Evolutionary conservation across 2,888 invertebrate species (phyloP).

Genomic region (Scaptomyza caliginosa): DNA sequence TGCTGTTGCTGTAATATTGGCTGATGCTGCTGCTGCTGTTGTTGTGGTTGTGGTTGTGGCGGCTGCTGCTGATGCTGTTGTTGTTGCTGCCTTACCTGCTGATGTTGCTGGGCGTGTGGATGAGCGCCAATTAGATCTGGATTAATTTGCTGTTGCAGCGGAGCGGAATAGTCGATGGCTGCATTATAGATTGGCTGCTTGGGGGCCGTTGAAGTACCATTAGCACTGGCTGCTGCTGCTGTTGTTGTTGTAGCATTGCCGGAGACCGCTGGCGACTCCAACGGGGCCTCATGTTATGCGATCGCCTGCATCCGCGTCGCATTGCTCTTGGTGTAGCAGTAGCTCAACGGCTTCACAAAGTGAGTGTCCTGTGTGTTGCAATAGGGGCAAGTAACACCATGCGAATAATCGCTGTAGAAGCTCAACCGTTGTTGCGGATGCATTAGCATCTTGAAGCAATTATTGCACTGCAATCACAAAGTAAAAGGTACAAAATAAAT

Average conservation of each 20-base stretch:
- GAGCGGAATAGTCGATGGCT: constrained; percentile 82
- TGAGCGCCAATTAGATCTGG: constrained; percentile 81
- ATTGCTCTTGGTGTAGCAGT: constrained; percentile 92
- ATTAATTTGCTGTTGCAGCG: constrained; percentile 82
- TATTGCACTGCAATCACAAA: constrained; percentile 91
- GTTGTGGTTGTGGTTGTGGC: constrained; percentile 45
- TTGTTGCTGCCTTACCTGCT: constrained; percentile 67
- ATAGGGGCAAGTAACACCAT: constrained; percentile 94
- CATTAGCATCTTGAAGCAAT: constrained; percentile 94
- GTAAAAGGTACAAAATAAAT: neutral
- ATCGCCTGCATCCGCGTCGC: constrained; percentile 89
- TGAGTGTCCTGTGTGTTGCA: constrained; percentile 96
- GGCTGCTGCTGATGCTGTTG: constrained; percentile 36
- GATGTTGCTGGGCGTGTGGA: constrained; percentile 80
- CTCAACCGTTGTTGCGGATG: constrained; percentile 94
- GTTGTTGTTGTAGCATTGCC: constrained; percentile 74
- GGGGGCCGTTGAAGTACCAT: constrained; percentile 69
- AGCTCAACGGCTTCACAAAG: constrained; percentile 95
- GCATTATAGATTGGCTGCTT: constrained; percentile 80
- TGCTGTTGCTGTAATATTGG: neutral
- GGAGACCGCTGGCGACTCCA: constrained; percentile 85
- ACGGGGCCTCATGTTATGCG: constrained; percentile 94
- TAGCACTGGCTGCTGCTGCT: constrained; percentile 56
- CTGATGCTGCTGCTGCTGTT: constrained; percentile 49
- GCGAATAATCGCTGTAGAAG: constrained; percentile 98